These are phyloP conservation scores for Suricata suricatta DNA, from an alignment of 2,113 vertebrate species.

Conservation along the genomic window DNA sequence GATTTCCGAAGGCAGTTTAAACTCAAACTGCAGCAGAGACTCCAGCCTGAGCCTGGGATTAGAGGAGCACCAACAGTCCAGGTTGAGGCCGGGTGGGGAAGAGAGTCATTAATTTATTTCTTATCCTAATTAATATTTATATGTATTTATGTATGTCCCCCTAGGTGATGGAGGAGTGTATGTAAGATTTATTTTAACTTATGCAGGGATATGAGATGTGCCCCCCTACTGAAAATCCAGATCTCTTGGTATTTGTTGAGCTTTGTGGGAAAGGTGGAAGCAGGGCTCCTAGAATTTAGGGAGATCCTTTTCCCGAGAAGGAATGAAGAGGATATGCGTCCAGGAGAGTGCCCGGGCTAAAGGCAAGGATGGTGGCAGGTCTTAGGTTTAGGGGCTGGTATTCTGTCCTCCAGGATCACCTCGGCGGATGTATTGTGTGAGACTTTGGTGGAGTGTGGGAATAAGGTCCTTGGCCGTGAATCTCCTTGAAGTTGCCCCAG, in stretches of 20 bases:
- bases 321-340: not conserved
- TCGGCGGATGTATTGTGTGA: not conserved
- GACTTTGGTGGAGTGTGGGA: not conserved
- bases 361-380: not conserved
- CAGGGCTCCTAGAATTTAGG: not conserved
- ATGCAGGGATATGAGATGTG: constrained; percentile 51
- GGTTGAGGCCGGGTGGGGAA: not conserved
- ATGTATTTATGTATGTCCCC: constrained; percentile 74
- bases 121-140: constrained; percentile 71
- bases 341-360: not conserved
- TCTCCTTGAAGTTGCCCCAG: not conserved
- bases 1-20: not conserved
- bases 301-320: not conserved
- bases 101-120: constrained; percentile 45
- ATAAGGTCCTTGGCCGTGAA: not conserved
- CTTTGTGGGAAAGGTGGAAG: not conserved
- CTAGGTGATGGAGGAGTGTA: constrained; percentile 44
- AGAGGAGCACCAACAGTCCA: not conserved
- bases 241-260: constrained; percentile 37
- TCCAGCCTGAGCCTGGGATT: not conserved
- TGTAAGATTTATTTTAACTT: constrained; percentile 81
- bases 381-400: not conserved
- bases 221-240: not conserved
- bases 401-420: not conserved
- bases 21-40: constrained; percentile 32